Evolutionary conservation across 2,888 invertebrate species (phyloP).

Genomic region (Diaphora mendica): DNA sequence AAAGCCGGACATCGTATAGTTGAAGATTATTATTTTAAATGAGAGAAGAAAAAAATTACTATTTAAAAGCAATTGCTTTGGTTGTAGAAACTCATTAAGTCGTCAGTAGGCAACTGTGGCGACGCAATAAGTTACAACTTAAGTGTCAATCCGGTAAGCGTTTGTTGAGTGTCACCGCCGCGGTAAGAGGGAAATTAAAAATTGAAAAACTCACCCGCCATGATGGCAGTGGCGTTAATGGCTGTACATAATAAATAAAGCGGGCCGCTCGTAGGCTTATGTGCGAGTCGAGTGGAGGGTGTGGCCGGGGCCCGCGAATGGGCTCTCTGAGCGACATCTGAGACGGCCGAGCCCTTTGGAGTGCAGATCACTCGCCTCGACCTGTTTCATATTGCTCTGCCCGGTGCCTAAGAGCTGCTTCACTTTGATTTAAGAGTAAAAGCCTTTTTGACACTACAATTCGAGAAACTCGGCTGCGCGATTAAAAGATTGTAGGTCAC

Average conservation of each 20-base stretch:
- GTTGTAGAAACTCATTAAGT: constrained; percentile 64
- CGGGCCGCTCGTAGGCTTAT: constrained; percentile 83
- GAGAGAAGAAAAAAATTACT: background rate
- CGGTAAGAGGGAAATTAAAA: constrained; percentile 84
- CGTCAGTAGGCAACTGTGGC: constrained; percentile 48
- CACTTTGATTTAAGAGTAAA: constrained; percentile 85
- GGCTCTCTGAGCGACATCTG: constrained; percentile 84
- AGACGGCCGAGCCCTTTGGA: constrained; percentile 83
- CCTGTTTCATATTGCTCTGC: constrained; percentile 85
- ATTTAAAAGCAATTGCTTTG: constrained; percentile 48
- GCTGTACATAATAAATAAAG: constrained; percentile 87
- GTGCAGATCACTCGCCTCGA: constrained; percentile 78
- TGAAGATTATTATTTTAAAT: background rate
- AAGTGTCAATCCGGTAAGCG: constrained; percentile 77
- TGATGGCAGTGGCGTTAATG: constrained; percentile 84
- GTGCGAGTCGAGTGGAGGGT: constrained; percentile 84
- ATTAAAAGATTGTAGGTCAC: constrained; percentile 62
- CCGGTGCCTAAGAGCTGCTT: constrained; percentile 79
- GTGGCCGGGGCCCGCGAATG: constrained; percentile 84
- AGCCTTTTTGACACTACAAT: constrained; percentile 76
- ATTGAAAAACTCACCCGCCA: constrained; percentile 85
- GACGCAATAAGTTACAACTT: constrained; percentile 72
- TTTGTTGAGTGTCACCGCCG: constrained; percentile 71
- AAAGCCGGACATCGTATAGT: background rate
- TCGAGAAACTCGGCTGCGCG: constrained; percentile 58